These are phyloP conservation scores for Ceratotherium simum DNA, from an alignment of 2,113 vertebrate genomes.

Conservation along the genomic window DNA sequence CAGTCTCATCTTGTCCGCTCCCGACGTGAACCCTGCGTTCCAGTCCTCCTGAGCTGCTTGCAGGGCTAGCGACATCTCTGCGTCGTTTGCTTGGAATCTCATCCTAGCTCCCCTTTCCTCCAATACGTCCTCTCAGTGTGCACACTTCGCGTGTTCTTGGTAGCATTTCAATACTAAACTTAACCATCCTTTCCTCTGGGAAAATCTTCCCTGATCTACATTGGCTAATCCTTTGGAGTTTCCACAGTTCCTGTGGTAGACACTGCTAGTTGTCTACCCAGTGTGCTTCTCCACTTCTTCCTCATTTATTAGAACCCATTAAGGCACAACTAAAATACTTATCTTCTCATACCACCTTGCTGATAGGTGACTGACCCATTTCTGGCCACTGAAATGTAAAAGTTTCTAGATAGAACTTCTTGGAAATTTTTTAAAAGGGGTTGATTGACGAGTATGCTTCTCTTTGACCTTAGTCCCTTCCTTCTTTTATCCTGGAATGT, in stretches of 20 bases:
- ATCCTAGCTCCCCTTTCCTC: neutral
- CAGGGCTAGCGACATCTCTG: neutral
- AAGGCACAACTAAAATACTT: neutral
- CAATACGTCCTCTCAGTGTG: neutral
- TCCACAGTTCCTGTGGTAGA: neutral
- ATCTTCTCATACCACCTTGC: neutral
- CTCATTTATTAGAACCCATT: neutral
- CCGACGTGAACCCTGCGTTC: accelerated
- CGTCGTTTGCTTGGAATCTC: neutral
- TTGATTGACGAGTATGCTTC: neutral
- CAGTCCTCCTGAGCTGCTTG: neutral
- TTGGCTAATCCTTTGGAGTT: neutral
- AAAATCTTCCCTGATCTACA: neutral
- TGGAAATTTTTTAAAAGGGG: neutral
- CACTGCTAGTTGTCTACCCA: neutral
- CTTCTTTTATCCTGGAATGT: neutral
- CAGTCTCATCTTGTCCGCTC: neutral
- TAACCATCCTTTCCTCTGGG: neutral
- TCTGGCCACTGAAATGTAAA: neutral
- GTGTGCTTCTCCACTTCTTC: neutral
- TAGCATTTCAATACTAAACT: neutral
- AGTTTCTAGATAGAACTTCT: neutral
- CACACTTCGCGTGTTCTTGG: neutral
- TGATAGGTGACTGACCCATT: neutral
- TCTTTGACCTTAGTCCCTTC: neutral